Conservation (phyloP, 2,888 invertebrate species). For the Stramonita haemastoma region DNA sequence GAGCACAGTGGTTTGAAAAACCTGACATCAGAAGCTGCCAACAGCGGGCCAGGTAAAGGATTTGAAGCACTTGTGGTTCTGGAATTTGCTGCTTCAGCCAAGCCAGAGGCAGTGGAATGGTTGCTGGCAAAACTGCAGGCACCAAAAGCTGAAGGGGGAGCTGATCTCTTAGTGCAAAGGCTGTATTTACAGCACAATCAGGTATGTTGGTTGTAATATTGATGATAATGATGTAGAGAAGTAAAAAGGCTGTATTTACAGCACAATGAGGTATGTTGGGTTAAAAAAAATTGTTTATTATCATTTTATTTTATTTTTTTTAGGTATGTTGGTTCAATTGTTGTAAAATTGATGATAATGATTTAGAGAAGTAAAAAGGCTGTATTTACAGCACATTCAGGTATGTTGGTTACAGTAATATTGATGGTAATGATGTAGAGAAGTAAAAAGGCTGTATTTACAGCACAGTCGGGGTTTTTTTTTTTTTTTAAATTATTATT, state of each 20-base stretch:
- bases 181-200: conserved; percentile 65
- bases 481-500: no score
- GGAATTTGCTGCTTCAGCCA: conserved; percentile 66
- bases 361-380: no score
- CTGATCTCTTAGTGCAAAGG: conserved; percentile 64
- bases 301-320: no score
- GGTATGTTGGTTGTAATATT: conserved; percentile 51
- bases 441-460: no score
- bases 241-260: no score
- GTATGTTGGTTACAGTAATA: neutral
- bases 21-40: neutral
- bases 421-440: neutral
- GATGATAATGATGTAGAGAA: neutral
- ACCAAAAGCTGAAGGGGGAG: conserved; percentile 62
- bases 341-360: no score
- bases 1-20: neutral
- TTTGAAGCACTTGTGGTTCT: conserved; percentile 70
- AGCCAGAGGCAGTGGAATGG: conserved; percentile 71
- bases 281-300: no score
- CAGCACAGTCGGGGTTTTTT: no score
- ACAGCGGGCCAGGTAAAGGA: neutral
- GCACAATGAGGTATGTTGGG: no score
- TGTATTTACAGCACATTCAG: no score
- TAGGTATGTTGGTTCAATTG: no score
- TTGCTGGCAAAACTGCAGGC: conserved; percentile 67